phyloP scores from a whole-genome alignment of 2,888 invertebrate species.

The Thymelicus lineola region DNA sequence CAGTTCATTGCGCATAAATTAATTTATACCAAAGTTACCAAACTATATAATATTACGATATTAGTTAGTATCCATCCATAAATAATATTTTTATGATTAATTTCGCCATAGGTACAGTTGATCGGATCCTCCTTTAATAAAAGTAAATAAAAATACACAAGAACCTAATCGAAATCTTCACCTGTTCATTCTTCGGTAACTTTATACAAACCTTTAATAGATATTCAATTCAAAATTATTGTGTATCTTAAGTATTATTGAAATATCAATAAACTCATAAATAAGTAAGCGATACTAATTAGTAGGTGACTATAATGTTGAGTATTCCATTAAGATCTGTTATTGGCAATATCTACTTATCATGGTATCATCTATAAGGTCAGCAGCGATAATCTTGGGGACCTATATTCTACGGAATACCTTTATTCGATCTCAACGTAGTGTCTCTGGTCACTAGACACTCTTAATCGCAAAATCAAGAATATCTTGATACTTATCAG shows the following conservation, averaged over 20 bases:
- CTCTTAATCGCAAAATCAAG: slow-evolving; percentile 9
- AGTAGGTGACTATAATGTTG: slow-evolving; percentile 7
- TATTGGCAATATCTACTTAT: slow-evolving; percentile 16
- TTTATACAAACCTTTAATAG: not conserved
- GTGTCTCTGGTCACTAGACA: not conserved
- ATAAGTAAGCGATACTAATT: slow-evolving; percentile 33
- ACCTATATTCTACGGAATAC: not conserved
- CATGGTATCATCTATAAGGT: slow-evolving; percentile 15
- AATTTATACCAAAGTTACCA: no score
- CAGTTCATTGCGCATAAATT: no score
- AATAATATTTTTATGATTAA: no score
- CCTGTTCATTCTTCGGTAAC: not conserved
- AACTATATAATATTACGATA: no score
- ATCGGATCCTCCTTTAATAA: not conserved
- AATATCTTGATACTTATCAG: slow-evolving; percentile 19
- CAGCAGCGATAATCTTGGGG: not conserved
- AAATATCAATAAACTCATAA: slow-evolving; percentile 13
- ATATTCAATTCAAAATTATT: not conserved
- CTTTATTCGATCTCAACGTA: slow-evolving; percentile 10
- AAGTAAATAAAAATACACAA: not conserved
- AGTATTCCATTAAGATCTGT: slow-evolving; percentile 20
- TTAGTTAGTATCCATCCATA: no score
- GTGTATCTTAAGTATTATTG: slow-evolving; percentile 3
- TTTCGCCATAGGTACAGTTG: no score
- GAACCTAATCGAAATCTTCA: not conserved